Evolutionary conservation across 2,888 invertebrate genomes (phyloP).

Genomic region (Drosophila pseudotakahashii): DNA sequence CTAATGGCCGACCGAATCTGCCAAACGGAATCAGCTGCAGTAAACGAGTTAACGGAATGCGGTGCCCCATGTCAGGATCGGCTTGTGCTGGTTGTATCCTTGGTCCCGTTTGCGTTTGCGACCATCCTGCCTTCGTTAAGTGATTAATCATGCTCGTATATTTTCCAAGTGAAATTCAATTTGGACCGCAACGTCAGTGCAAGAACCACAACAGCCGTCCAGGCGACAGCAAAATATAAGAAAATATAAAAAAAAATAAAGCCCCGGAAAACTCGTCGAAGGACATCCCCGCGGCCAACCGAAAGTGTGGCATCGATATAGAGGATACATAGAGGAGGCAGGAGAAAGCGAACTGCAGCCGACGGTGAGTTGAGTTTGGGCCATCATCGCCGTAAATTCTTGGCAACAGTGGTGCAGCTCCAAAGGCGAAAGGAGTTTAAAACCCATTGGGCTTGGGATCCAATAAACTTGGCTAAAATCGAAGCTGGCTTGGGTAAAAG

Average conservation of each 20-base stretch:
- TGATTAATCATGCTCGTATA: slow-evolving; percentile 77
- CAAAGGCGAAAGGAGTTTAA: neutral
- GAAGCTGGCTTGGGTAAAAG: slow-evolving; percentile 19
- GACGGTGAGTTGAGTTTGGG: slow-evolving; percentile 26
- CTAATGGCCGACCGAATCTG: slow-evolving; percentile 16
- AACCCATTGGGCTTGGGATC: slow-evolving; percentile 6
- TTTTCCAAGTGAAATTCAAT: slow-evolving; percentile 73
- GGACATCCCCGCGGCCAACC: slow-evolving; percentile 20
- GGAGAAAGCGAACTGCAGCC: slow-evolving; percentile 11
- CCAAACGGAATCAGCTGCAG: slow-evolving; percentile 28
- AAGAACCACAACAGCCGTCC: slow-evolving; percentile 29
- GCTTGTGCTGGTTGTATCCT: slow-evolving; percentile 17
- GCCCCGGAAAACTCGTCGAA: slow-evolving; percentile 18
- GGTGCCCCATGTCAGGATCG: slow-evolving; percentile 2
- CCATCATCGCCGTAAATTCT: slow-evolving; percentile 9
- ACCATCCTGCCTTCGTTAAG: slow-evolving; percentile 45
- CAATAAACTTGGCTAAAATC: slow-evolving; percentile 32
- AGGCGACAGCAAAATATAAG: slow-evolving; percentile 34
- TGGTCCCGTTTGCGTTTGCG: slow-evolving; percentile 19
- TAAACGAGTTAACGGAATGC: slow-evolving; percentile 36
- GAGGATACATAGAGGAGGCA: neutral
- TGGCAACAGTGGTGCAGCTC: slow-evolving; percentile 12
- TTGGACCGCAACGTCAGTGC: slow-evolving; percentile 61
- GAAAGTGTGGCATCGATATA: neutral
- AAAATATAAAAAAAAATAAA: slow-evolving; percentile 22